Evolutionary conservation across 2,888 invertebrate genomes (phyloP), one percentile per base, ranked within the genome.

Genomic region (Melanargia galathea): DNA sequence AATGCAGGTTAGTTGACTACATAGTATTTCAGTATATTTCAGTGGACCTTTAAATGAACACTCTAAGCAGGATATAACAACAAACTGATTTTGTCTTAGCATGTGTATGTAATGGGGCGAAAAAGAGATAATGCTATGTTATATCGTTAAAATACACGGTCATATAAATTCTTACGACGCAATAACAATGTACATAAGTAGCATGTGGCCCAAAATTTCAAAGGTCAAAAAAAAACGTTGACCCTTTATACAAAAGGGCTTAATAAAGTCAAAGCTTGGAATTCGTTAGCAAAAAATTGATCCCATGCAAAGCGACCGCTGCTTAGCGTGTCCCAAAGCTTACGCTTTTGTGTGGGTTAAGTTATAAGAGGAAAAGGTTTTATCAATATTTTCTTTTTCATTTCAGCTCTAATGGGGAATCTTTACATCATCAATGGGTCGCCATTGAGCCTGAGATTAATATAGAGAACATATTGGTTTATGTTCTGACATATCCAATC

Each of bases 261-360:
- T 52, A 60, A 33, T 60, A 52, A 45, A 33, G 45, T 52, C 30
- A 52, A 60, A 33, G 45, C 45, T 60, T 13, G 56, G 56, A 26
- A 56, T 60, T 26, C 45, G 51, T 40, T 49, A 49, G 10, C 38
- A 60, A 60, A 60, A 60, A 45, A 52, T 54, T 43, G 52, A 30
- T 54, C 51, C 45, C 13, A 33, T 52, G 20, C 51, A 54, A 60
- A 60, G 38, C 52, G 51, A 60, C 60, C 52, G 60, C 52, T 60
- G 60, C 43, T 45, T 45, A 46, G 45, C 43, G 45, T 30, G 52
- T 54, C 16, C 30, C 45, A 45, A 35, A 60, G 45, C 40, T 46
- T 11, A 35, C 33, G 18, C 7, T 33, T 45, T 5, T 13, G 46
- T 38, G 18, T 60, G 60, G 60, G n/a, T 22, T 20, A 60, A 60